Base-by-base conservation (phyloP, 2,113 vertebrate genomes). In the Numida meleagris region DNA sequence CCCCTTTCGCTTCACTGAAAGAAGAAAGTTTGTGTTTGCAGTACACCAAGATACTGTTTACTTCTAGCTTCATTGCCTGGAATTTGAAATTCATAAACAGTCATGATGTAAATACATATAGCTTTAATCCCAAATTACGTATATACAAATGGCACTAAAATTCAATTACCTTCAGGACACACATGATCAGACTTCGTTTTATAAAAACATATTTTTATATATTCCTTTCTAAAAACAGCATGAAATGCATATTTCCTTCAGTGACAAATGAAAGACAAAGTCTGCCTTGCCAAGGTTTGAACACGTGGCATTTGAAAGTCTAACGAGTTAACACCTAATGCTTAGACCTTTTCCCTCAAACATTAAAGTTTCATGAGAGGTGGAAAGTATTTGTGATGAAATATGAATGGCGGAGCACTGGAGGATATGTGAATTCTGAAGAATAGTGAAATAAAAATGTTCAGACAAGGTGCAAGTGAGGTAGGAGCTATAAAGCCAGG, bases 141-240 rank as follows among this genome's bases (percentile, higher is more conserved):
- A 33, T 45, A n/a, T 76, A 82, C 29, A 65, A 86, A 70, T 1
- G 4, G 23, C 53, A 25, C 12, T 21, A 34, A 85, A 93, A 92
- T 79, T 90, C 66, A 94, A 70, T 89, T 87, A 82, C 40, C 18
- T 89, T 82, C 50, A 76, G 86, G 89, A 85, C 55, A 79, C 58
- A 76, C 48, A 50, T 50, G 67, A 73, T 31, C 1, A 5, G 27
- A 48, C 40, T 75, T 84, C 33, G 12, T 48, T 88, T 82, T 57
- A n/a, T 27, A 46, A 71, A 74, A 91, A 36, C 6, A 2, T 74
- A 82, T 86, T 53, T 63, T 81, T 84, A 80, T 50, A 4, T 5
- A 63, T 29, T 31, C 1, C 19, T 77, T 86, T 80, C 40, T 71
- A 50, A 89, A 91, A 79, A 15, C 40, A 80, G 38, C 27, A 42